Evolutionary conservation across 2,888 invertebrate genomes (phyloP), one percentile per base, ranked within the genome.

Genomic region (Yponomeuta malinellus): DNA sequence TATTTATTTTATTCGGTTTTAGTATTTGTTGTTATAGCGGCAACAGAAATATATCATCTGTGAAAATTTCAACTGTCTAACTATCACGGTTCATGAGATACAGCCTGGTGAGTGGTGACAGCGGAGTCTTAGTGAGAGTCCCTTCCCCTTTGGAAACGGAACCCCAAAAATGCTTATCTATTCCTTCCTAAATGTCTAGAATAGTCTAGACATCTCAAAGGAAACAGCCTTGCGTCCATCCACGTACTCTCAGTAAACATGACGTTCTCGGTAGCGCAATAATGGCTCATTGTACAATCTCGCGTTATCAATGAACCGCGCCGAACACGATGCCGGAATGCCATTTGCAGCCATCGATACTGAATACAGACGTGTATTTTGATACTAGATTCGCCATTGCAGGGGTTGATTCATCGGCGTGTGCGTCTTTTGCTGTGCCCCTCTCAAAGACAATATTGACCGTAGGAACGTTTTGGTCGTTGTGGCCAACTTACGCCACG

Each of bases 251-350:
- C 33, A 65, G 69, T 64, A 71, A 71, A 71, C 72, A 72, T 12
- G 5, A 9, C 9, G 70, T 70, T 71, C 71, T 37, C 64, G 52
- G 72, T 59, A 72, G 37, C 52, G n/a, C 48, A 12, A 65, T 72
- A 72, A 72, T 72, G 72, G 43, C 29, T 8, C 70, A 70, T 70
- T 72, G 72, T 72, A 48, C 70, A 48, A 67, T 59, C 70, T 72
- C 72, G 64, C 52, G 52, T 70, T 29, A 68, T 68, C 52, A 52
- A 68, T 68, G 68, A 52, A 29, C 29, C 10, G 23, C 52, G 48
- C 23, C 68, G 68, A 68, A 68, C 52, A 10, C 31, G 68, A 68
- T 10, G 48, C 68, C 37, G 37, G 68, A 68, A 68, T 68, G 23
- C 52, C 52, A 52, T 68, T 43, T 29, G 43, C 52, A 59, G 52